phyloP scores from a whole-genome alignment of 2,888 invertebrate genomes.

The Xiphydria camelus region DNA sequence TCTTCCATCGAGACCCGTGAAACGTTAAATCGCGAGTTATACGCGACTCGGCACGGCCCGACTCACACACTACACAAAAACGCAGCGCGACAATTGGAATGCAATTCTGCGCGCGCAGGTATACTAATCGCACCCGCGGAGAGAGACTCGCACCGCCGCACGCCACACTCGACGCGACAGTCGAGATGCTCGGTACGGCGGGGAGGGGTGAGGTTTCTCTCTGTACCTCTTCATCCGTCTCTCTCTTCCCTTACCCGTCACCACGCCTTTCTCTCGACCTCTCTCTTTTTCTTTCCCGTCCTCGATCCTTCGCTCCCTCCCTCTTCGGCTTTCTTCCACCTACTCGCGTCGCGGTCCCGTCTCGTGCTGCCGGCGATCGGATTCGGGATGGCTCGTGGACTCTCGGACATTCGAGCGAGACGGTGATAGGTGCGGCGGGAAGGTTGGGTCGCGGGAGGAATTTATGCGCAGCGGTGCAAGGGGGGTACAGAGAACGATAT shows the following conservation, averaged over 20 bases:
- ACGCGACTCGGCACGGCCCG: neutral
- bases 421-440: too few relatives aligned
- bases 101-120: too few relatives aligned
- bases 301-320: constrained; percentile 14
- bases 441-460: too few relatives aligned
- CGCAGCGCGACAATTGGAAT: too few relatives aligned
- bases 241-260: neutral
- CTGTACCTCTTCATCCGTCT: too few relatives aligned
- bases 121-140: neutral
- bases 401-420: constrained; percentile 30
- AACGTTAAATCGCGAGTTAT: neutral
- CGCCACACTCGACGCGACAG: neutral
- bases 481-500: neutral
- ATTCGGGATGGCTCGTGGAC: constrained; percentile 32
- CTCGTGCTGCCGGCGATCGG: constrained; percentile 3
- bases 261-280: constrained; percentile 3
- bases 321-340: constrained; percentile 12
- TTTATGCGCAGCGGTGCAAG: too few relatives aligned
- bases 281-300: constrained; percentile 8
- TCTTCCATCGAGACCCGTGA: neutral
- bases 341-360: constrained; percentile 10
- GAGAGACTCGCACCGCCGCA: neutral
- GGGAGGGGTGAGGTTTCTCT: too few relatives aligned
- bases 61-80: too few relatives aligned
- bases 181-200: neutral